phyloP scores from a whole-genome alignment of 2,113 vertebrate genomes.

The Cynocephalus volans region DNA sequence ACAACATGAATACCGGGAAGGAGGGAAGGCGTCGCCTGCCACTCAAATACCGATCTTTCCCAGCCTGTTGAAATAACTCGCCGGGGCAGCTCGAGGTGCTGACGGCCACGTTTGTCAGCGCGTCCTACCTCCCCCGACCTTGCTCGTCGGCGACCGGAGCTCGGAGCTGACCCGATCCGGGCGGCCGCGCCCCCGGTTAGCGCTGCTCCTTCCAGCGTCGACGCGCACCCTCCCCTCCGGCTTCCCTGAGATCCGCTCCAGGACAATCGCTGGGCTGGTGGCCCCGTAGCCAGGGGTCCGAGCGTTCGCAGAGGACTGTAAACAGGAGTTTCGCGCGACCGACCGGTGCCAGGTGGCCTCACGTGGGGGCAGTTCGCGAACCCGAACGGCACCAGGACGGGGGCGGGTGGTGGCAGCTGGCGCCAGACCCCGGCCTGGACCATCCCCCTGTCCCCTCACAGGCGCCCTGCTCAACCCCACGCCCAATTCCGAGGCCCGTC shows the following conservation, averaged over 20 bases:
- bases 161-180: neutral
- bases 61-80: conserved; percentile 37
- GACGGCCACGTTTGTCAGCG: neutral
- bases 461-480: neutral
- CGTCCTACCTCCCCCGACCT: neutral
- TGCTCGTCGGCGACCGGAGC: neutral
- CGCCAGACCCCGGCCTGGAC: neutral
- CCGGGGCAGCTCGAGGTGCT: conserved; percentile 25
- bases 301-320: neutral
- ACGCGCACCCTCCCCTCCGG: neutral
- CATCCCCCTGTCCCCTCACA: accelerated
- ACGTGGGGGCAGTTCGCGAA: neutral
- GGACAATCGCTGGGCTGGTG: no score
- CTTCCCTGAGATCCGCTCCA: neutral
- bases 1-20: conserved; percentile 7
- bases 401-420: neutral
- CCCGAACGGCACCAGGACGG: accelerated
- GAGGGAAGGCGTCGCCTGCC: conserved; percentile 13
- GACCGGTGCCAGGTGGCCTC: neutral
- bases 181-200: no score
- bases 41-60: neutral
- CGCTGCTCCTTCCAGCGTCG: neutral
- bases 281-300: neutral
- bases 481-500: accelerated
- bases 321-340: accelerated